A percentile compares a stretch with the other conserved stretches of the same genome.
phyloP scores from a whole-genome alignment of 2,797 vertebrate genomes.

The Dermochelys coriacea region DNA sequence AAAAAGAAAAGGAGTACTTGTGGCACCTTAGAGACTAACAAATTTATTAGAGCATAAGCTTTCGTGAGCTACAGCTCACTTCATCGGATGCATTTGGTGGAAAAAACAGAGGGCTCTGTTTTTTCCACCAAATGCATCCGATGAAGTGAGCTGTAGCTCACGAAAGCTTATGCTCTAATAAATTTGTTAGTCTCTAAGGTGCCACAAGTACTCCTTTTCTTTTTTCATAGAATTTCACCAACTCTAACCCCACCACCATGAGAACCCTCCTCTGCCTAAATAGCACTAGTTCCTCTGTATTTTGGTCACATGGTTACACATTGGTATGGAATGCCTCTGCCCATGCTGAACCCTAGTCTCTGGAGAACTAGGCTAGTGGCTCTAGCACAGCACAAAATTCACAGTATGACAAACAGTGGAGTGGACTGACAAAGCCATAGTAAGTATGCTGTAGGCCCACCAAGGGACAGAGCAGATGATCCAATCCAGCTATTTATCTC shows the following conservation, averaged over 20 bases:
- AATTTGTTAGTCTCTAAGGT: no score
- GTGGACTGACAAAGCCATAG: not conserved
- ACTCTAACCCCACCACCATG: not conserved
- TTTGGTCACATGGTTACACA: not conserved
- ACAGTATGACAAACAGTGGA: not conserved
- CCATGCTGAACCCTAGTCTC: not conserved
- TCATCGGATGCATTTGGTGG: no score
- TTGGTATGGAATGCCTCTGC: not conserved
- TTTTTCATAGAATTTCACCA: not conserved
- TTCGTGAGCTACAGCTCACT: no score
- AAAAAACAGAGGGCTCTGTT: no score
- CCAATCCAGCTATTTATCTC: not conserved
- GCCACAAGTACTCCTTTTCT: no score
- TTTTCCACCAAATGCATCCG: no score
- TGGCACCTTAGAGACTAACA: no score
- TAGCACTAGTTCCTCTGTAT: not conserved
- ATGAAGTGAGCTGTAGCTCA: no score
- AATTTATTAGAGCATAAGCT: no score
- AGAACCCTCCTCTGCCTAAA: not conserved
- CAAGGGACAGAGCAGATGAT: not conserved
- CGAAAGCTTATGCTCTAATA: no score
- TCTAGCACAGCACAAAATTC: not conserved
- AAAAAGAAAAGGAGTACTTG: no score
- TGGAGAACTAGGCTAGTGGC: not conserved
- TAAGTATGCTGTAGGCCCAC: not conserved